Conservation (phyloP, 2,797 vertebrate genomes). For the Cottoperca gobio region DNA sequence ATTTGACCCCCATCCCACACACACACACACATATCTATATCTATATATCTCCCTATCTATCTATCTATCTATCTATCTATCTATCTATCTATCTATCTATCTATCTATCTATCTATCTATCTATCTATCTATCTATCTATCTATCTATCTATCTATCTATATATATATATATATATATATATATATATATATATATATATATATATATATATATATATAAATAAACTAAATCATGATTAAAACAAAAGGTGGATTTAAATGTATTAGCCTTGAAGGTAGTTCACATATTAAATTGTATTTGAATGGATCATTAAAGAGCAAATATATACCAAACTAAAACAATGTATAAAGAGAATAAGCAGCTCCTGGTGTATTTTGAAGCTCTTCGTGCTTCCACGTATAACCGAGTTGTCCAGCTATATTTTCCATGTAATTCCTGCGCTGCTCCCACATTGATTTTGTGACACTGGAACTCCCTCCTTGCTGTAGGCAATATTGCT, state of each 20-base stretch:
- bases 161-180: conserved; percentile 24
- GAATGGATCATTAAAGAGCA: background rate
- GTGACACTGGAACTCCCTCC: conserved; percentile 55
- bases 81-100: conserved; percentile 2
- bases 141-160: conserved; percentile 14
- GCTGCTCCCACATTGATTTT: conserved; percentile 60
- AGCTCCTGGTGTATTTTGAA: background rate
- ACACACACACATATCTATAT: too few species aligned
- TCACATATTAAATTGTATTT: background rate
- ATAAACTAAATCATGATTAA: background rate
- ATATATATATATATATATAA: conserved; percentile 4
- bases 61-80: conserved; percentile 13
- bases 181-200: conserved; percentile 17
- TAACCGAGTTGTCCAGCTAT: background rate
- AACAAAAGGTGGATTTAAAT: background rate
- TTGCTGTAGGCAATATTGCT: conserved; percentile 56
- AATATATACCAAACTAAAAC: background rate
- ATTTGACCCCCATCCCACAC: background rate
- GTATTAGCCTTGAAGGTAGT: background rate
- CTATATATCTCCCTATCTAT: too few species aligned
- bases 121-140: conserved; percentile 17
- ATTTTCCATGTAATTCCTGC: conserved; percentile 27
- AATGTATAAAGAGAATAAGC: too few species aligned
- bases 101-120: conserved; percentile 24
- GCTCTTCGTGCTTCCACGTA: background rate